Percentiles rank a stretch among this genome's conserved stretches.
Evolutionary conservation across 2,113 vertebrate genomes (phyloP).

Genomic region (Phaetusa simplex): DNA sequence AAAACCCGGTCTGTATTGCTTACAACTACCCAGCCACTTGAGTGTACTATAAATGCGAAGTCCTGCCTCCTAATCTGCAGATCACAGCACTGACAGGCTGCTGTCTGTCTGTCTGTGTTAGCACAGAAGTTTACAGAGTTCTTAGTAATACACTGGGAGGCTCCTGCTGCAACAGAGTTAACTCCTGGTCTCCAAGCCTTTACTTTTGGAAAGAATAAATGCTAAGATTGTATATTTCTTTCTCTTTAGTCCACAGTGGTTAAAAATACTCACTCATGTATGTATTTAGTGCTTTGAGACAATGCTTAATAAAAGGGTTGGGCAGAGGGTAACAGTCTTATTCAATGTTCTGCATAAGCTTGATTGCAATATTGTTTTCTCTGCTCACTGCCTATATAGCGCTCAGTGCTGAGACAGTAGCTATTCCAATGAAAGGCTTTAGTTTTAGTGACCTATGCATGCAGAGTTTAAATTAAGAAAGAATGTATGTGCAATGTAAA

Average conservation of each 20-base stretch:
- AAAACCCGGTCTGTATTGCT: background rate
- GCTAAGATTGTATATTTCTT: background rate
- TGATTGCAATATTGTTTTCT: conserved; percentile 34
- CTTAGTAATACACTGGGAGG: background rate
- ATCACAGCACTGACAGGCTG: background rate
- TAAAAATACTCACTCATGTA: background rate
- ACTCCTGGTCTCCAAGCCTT: background rate
- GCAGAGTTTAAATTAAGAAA: background rate
- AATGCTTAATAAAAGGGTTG: conserved; percentile 7
- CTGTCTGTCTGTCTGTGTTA: background rate
- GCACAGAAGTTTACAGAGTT: background rate
- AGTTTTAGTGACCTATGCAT: background rate
- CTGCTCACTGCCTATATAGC: background rate
- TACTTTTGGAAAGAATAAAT: background rate
- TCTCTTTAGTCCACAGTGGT: background rate
- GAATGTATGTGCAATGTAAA: background rate
- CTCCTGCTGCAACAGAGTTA: background rate
- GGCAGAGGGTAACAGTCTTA: background rate
- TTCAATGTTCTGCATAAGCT: background rate
- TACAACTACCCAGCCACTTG: background rate
- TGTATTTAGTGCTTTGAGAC: background rate
- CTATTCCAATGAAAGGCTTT: background rate
- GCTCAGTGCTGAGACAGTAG: background rate
- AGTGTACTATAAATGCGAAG: background rate
- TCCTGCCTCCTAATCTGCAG: background rate